Evolutionary conservation across 1,140 invertebrate species (phyloP).

Genomic region (Brachionus paranguensis): DNA sequence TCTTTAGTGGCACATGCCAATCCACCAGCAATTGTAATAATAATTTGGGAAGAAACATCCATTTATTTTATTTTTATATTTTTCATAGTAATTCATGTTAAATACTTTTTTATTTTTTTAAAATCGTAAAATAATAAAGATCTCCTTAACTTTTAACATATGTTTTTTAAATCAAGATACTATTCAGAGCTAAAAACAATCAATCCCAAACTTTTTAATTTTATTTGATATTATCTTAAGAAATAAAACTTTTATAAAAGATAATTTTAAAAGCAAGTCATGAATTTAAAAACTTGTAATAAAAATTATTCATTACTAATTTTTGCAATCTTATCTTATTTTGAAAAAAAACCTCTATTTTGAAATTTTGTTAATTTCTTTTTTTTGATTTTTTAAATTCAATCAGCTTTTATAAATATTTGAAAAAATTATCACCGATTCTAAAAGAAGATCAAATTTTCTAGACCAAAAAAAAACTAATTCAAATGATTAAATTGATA

Average conservation of each 20-base stretch:
- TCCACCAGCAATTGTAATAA: conserved; percentile 18
- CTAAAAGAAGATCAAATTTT: no score
- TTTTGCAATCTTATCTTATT: not conserved
- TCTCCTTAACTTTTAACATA: not conserved
- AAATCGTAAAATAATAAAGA: not conserved
- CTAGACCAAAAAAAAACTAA: no score
- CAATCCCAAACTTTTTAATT: not conserved
- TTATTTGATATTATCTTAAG: no score
- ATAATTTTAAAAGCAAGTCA: not conserved
- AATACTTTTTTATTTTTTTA: not conserved
- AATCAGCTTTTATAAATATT: not conserved
- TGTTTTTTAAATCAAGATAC: not conserved
- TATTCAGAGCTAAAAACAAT: not conserved
- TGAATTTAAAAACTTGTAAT: not conserved
- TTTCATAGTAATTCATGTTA: not conserved
- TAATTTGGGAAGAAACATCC: not conserved
- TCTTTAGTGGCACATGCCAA: not conserved
- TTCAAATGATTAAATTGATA: no score
- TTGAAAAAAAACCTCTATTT: not conserved
- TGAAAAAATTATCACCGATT: no score
- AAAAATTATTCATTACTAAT: not conserved
- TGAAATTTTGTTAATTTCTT: no score
- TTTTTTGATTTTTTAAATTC: not conserved
- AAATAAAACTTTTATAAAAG: no score
- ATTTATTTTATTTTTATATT: not conserved